phyloP scores from a whole-genome alignment of 2,888 invertebrate species.

The Diachrysia chrysitis region DNA sequence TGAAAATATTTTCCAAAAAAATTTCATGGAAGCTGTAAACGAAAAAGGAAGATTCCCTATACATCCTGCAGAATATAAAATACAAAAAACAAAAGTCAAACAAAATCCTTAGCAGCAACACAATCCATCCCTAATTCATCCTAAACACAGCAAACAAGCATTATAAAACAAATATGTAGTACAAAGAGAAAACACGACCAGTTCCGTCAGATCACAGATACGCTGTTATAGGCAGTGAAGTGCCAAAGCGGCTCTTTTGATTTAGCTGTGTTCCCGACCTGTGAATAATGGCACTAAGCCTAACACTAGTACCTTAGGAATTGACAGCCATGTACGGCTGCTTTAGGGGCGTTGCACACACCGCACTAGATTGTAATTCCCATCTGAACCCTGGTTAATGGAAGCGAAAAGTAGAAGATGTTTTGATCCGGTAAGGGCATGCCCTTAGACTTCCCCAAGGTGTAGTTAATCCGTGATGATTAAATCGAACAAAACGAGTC shows the following conservation, averaged over 20 bases:
- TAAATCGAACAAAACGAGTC: too few relatives aligned
- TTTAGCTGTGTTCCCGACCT: slow-evolving; percentile 71
- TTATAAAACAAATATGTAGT: slow-evolving; percentile 46
- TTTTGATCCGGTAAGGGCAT: neutral
- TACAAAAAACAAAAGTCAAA: neutral
- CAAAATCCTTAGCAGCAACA: neutral
- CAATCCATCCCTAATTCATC: slow-evolving; percentile 22
- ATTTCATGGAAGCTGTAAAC: too few relatives aligned
- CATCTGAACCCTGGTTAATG: neutral
- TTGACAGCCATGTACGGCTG: slow-evolving; percentile 54
- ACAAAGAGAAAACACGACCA: slow-evolving; percentile 53
- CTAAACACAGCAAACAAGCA: slow-evolving; percentile 25
- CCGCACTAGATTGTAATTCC: neutral
- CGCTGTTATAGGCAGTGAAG: slow-evolving; percentile 76
- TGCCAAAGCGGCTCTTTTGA: slow-evolving; percentile 82
- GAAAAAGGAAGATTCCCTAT: too few relatives aligned
- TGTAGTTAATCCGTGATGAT: too few relatives aligned
- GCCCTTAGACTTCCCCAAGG: neutral
- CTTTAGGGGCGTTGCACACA: slow-evolving; percentile 2
- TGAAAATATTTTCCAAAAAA: too few relatives aligned
- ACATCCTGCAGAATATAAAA: too few relatives aligned
- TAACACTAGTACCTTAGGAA: slow-evolving; percentile 54
- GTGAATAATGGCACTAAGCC: slow-evolving; percentile 68
- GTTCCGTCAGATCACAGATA: slow-evolving; percentile 80
- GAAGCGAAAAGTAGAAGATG: neutral